Conservation (phyloP, 2,888 invertebrate genomes). For the Pantelozetes paolii region DNA sequence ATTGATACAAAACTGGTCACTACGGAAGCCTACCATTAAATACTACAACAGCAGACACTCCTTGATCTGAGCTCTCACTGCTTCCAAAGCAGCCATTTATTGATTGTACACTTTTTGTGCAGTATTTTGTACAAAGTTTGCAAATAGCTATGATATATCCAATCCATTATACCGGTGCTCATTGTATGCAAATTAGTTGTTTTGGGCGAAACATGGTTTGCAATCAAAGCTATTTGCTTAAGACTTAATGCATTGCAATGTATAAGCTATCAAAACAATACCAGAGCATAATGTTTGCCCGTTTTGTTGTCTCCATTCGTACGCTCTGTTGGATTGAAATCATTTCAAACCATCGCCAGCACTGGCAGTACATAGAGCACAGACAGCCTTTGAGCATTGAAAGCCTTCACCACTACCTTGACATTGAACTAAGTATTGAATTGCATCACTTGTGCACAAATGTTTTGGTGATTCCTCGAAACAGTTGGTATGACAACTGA, state of each 20-base stretch:
- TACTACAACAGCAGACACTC: conserved; percentile 15
- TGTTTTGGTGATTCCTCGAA: conserved; percentile 34
- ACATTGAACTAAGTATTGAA: conserved; percentile 33
- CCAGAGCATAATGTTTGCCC: neutral
- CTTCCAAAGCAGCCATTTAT: conserved; percentile 6
- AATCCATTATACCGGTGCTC: neutral
- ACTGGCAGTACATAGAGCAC: neutral
- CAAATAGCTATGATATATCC: conserved; percentile 9
- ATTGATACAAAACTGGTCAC: conserved; percentile 13
- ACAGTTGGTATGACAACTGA: conserved; percentile 4
- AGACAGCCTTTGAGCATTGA: neutral
- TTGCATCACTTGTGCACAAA: conserved; percentile 22
- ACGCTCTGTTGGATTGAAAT: no score
- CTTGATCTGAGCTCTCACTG: neutral
- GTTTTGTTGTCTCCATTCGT: no score
- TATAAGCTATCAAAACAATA: neutral
- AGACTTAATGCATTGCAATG: no score
- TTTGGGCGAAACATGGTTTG: neutral
- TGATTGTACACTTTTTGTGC: conserved; percentile 12
- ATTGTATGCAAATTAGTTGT: conserved; percentile 26
- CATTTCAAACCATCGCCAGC: no score
- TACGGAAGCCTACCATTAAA: conserved; percentile 30
- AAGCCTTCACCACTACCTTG: conserved; percentile 27
- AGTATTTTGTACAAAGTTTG: neutral
- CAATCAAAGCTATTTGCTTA: neutral